Evolutionary conservation across 2,888 invertebrate species (phyloP), one percentile per base, ranked within the genome.

Genomic region (Thecocarcelia acutangulata): DNA sequence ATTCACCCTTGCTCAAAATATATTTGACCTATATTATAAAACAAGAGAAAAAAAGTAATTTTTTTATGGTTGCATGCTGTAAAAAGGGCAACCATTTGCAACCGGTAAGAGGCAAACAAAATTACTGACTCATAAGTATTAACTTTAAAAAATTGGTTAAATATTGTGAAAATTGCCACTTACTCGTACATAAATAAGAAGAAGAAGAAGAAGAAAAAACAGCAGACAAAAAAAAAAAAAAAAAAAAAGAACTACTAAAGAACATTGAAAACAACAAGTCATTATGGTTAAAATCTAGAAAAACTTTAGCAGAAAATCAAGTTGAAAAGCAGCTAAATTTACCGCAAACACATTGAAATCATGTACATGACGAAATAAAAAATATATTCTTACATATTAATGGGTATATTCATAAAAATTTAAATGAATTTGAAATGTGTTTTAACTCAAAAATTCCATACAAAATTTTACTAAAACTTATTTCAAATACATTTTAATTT

Each of bases 121-220:
- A 19, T 3, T 12, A 77, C 73, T 52, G 73, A 74, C 46, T 82
- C 77, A 75, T 42, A 74, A 70, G 69, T 59, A 78, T 78, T 78
- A 66, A 58, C 74, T 78, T 76, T 64, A 59, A 66, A 33, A 82
- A 78, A 74, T 78, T 82, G 74, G 78, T 78, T 82, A 74, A 74
- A 82, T 52, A 59, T 76, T 52, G 24, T 54, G 64, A 48, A 59
- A 70, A 77, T 59, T 59, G 64, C 58, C 68, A 69, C 56, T 73
- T 44, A 61, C 46, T n/a, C n/a, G n/a, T n/a, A n/a, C n/a, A n/a
- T 61, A 46, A 28, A 33, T 9, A 33, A 6, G 40, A 44, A 17
- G 17, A 33, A 40, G 17, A 19, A 46, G 19, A 4, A 66, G n/a
- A n/a, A 33, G 33, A 3, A 33, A 8, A 21, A 19, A 48, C 50